phyloP scores from a whole-genome alignment of 1,140 invertebrate genomes.

The Trinorchestia longiramus region DNA sequence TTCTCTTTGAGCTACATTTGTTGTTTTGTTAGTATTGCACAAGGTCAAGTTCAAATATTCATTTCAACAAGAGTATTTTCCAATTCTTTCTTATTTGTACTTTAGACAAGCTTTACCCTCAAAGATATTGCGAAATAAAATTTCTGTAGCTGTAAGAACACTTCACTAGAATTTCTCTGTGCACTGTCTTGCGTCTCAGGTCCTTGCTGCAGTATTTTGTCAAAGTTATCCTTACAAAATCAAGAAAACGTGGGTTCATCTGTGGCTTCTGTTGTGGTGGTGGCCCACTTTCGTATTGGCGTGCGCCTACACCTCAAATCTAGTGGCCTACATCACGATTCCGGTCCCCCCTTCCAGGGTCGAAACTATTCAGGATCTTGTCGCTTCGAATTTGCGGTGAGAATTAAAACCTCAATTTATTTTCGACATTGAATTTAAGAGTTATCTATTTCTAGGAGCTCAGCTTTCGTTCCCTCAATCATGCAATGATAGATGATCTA shows the following conservation, averaged over 20 bases:
- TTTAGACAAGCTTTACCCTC: too few relatives aligned
- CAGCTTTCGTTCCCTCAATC: not conserved
- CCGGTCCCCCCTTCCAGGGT: conserved; percentile 58
- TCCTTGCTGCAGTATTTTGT: conserved; percentile 50
- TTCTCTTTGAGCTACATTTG: not conserved
- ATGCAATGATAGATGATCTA: not conserved
- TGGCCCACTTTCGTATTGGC: conserved; percentile 55
- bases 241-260: conserved; percentile 12
- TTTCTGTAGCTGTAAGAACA: too few relatives aligned
- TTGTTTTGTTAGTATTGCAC: not conserved
- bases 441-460: not conserved
- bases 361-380: conserved; percentile 60
- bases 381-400: conserved; percentile 56
- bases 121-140: too few relatives aligned
- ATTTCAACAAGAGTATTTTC: not conserved
- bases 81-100: too few relatives aligned
- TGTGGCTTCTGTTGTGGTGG: conserved; percentile 58
- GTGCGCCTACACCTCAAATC: conserved; percentile 57
- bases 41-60: not conserved
- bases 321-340: conserved; percentile 59
- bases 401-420: not conserved
- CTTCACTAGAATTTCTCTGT: not conserved
- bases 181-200: not conserved
- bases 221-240: conserved; percentile 38
- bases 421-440: not conserved